Evolutionary conservation across 2,113 vertebrate genomes (phyloP).

Genomic region (Lynx canadensis): DNA sequence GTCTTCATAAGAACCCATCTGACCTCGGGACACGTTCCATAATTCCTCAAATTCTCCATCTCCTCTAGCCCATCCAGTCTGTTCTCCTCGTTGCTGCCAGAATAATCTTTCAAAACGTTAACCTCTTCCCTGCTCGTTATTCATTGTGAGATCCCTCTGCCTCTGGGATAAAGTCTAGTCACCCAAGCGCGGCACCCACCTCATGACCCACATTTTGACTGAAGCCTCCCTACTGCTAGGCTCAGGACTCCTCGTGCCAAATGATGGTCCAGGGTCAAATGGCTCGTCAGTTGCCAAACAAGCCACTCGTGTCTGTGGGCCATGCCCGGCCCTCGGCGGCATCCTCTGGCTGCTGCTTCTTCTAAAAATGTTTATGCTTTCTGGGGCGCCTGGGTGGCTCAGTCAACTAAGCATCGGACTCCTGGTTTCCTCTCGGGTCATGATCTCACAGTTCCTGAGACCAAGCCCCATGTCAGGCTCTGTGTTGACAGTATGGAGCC

Average conservation of each 20-base stretch:
- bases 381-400: no score
- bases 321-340: rapidly evolving
- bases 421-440: no score
- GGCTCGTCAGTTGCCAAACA: background rate
- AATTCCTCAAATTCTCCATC: background rate
- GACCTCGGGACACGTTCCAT: background rate
- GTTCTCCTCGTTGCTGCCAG: background rate
- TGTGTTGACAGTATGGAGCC: no score
- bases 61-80: background rate
- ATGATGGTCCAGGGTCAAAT: background rate
- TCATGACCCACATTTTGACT: background rate
- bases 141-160: background rate
- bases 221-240: background rate
- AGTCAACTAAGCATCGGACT: no score
- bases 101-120: background rate
- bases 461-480: no score
- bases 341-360: background rate
- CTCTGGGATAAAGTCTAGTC: background rate
- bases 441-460: no score
- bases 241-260: rapidly evolving
- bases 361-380: background rate
- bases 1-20: background rate
- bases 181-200: background rate
- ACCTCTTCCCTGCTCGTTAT: background rate
- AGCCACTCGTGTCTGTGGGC: rapidly evolving